These are phyloP conservation scores for Acanthurus lineatus DNA, from an alignment of 2,797 vertebrate genomes.

Conservation along the genomic window DNA sequence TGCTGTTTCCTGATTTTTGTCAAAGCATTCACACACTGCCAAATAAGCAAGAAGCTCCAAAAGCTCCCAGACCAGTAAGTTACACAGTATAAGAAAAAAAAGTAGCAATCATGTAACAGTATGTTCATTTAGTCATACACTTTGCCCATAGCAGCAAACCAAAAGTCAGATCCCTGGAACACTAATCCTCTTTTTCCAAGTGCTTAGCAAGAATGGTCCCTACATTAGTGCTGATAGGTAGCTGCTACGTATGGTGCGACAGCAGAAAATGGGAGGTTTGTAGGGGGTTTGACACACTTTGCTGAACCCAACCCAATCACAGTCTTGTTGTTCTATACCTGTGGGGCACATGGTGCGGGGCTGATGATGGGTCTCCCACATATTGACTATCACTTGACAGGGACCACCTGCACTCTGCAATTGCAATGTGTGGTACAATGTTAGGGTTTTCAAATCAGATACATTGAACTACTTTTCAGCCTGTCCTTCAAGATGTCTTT, in stretches of 20 bases:
- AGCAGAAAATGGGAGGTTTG: constrained; percentile 5
- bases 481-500: constrained; percentile 47
- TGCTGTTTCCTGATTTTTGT: neutral
- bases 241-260: neutral
- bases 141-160: constrained; percentile 12
- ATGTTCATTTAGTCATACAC: neutral
- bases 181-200: neutral
- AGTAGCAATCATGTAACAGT: constrained; percentile 15
- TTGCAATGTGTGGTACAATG: constrained; percentile 83
- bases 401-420: constrained; percentile 96
- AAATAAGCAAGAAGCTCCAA: neutral
- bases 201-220: neutral
- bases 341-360: constrained; percentile 97
- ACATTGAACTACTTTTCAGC: constrained; percentile 54
- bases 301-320: constrained; percentile 66
- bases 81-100: constrained; percentile 19
- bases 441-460: constrained; percentile 80
- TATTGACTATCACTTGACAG: constrained; percentile 98
- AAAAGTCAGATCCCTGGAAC: neutral
- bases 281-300: constrained; percentile 35
- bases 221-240: constrained; percentile 1
- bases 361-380: constrained; percentile 99
- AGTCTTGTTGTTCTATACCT: constrained; percentile 90
- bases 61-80: neutral
- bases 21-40: neutral